Evolutionary conservation across 2,113 vertebrate species (phyloP).

Genomic region (Mastomys coucha): DNA sequence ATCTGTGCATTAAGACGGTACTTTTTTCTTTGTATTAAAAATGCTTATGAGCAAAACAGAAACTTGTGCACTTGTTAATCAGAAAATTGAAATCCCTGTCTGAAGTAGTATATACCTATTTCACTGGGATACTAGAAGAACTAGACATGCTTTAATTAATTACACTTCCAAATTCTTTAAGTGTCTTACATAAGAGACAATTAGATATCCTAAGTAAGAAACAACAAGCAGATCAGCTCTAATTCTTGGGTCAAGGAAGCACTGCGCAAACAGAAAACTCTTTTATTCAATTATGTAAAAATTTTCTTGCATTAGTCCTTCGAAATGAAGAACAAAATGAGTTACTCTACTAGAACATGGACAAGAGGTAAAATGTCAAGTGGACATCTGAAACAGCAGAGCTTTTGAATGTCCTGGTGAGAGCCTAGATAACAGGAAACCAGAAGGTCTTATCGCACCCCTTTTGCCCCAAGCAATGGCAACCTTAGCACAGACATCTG

Average conservation of each 20-base stretch:
- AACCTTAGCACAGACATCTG: not conserved
- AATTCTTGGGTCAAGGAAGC: slow-evolving; percentile 10
- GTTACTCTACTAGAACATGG: slow-evolving; percentile 8
- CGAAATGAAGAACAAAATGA: slow-evolving; percentile 60
- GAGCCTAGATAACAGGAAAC: slow-evolving; percentile 2
- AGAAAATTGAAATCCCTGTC: not conserved
- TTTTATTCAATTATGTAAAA: slow-evolving; percentile 40
- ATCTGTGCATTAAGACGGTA: slow-evolving; percentile 23
- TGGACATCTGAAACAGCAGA: slow-evolving; percentile 58
- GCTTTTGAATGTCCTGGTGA: slow-evolving; percentile 30
- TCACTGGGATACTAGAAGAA: not conserved
- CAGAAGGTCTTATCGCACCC: not conserved
- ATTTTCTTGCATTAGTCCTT: slow-evolving; percentile 39
- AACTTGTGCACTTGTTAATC: not conserved
- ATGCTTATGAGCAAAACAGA: slow-evolving; percentile 3
- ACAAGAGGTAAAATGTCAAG: slow-evolving; percentile 70
- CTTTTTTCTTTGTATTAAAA: slow-evolving; percentile 29
- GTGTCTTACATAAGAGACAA: not conserved
- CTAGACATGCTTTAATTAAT: slow-evolving; percentile 31
- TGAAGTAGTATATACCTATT: not conserved
- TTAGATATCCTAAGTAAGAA: not conserved
- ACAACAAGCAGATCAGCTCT: not conserved
- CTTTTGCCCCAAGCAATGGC: slow-evolving; percentile 27
- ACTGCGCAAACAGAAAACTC: slow-evolving; percentile 1
- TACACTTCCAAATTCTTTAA: not conserved